Evolutionary conservation across 2,888 invertebrate species (phyloP).

Genomic region (Aphrophora alni): DNA sequence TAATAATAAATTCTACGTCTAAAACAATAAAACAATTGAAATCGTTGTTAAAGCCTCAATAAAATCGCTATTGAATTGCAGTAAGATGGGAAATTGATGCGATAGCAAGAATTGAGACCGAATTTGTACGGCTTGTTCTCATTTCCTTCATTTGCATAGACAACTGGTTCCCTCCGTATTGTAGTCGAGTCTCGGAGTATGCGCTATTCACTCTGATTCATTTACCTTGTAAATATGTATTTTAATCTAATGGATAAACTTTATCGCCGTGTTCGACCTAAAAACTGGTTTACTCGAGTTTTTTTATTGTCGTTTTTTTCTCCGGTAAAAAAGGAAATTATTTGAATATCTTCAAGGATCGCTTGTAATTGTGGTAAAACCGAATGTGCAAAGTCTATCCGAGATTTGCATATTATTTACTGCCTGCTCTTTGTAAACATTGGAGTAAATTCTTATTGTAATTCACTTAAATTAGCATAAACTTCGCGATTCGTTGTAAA

Average conservation of each 20-base stretch:
- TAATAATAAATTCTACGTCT: neutral
- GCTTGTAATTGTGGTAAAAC: neutral
- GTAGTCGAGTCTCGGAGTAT: neutral
- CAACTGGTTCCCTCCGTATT: neutral
- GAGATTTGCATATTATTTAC: neutral
- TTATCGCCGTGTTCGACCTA: neutral
- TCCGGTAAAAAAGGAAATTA: neutral
- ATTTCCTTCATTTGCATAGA: neutral
- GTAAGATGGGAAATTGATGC: neutral
- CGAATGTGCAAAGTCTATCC: neutral
- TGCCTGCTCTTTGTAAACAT: neutral
- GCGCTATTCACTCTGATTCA: neutral
- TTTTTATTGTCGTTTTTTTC: neutral
- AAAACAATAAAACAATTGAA: neutral
- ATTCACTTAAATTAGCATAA: neutral
- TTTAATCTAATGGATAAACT: slow-evolving; percentile 4
- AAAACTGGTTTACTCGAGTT: neutral
- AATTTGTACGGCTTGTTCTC: neutral
- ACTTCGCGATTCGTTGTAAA: neutral
- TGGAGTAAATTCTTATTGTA: neutral
- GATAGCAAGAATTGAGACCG: neutral
- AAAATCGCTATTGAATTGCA: neutral
- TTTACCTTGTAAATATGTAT: neutral
- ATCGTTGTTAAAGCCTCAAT: neutral
- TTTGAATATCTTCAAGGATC: slow-evolving; percentile 4